These are phyloP conservation scores for Meda fulgida DNA, from an alignment of 2,797 vertebrate species.

Conservation along the genomic window DNA sequence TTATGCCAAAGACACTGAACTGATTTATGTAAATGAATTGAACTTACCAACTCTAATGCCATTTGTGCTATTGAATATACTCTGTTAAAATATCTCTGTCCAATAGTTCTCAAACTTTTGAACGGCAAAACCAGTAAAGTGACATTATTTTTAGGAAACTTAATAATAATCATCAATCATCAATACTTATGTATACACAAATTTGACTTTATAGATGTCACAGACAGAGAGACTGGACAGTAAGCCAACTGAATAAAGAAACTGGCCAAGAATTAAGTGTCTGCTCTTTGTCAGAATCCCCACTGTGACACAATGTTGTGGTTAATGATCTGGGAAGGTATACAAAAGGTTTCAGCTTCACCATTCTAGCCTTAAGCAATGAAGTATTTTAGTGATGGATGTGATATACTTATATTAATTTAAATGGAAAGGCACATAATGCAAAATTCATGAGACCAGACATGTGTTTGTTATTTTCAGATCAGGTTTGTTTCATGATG, in stretches of 20 bases:
- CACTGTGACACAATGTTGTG: background rate
- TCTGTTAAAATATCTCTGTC: background rate
- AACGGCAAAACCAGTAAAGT: background rate
- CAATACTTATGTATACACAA: background rate
- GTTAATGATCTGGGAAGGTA: background rate
- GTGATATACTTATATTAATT: background rate
- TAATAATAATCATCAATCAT: background rate
- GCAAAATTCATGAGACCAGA: conserved; percentile 23
- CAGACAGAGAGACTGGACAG: background rate
- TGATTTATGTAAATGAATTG: background rate
- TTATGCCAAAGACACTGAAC: background rate
- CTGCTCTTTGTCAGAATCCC: background rate
- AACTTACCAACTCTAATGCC: background rate
- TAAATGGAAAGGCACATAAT: conserved; percentile 36
- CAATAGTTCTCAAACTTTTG: background rate
- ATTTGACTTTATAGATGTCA: background rate
- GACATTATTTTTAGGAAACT: background rate
- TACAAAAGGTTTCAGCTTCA: background rate
- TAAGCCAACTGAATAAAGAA: background rate
- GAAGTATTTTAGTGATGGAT: background rate
- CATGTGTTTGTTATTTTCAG: conserved; percentile 63
- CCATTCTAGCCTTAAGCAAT: background rate
- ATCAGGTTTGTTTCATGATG: conserved; percentile 30
- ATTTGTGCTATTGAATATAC: background rate
- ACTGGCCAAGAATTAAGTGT: background rate